These are phyloP conservation scores for Epizoanthus ramosus DNA, from an alignment of 92 coral and sea anemone genomes.

Conservation along the genomic window DNA sequence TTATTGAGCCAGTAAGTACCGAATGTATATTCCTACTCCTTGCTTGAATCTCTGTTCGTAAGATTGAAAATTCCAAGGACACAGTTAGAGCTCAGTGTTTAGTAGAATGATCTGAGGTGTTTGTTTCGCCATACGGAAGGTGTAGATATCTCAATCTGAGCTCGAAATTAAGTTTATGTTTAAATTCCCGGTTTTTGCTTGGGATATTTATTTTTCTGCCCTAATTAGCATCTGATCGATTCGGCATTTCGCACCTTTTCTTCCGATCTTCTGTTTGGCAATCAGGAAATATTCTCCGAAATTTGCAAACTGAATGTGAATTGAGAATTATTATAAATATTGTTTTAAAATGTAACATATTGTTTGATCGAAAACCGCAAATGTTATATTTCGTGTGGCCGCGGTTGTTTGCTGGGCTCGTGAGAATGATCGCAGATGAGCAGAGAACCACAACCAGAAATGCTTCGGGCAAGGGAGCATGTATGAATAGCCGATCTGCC, in stretches of 20 bases:
- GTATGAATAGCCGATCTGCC: too few species aligned
- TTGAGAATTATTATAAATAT: not conserved
- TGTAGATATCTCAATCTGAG: not conserved
- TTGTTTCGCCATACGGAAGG: not conserved
- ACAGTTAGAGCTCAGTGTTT: not conserved
- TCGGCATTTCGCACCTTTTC: slow-evolving; percentile 7
- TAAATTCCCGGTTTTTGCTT: not conserved
- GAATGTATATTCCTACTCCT: not conserved
- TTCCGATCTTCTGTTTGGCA: not conserved
- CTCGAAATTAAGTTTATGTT: not conserved
- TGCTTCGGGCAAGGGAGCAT: too few species aligned
- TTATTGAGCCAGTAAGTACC: slow-evolving; percentile 14
- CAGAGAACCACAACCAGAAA: too few species aligned
- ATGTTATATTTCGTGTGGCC: not conserved
- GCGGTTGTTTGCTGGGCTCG: too few species aligned
- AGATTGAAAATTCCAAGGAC: not conserved
- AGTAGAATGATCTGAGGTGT: not conserved
- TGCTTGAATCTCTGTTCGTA: not conserved
- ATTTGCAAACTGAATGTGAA: not conserved
- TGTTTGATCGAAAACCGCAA: not conserved
- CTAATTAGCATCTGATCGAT: not conserved
- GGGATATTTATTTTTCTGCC: not conserved
- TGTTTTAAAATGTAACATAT: not conserved
- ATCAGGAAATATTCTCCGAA: not conserved
- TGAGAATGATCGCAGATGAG: too few species aligned